A percentile compares a stretch with the other conserved stretches of the same genome.
phyloP scores from a whole-genome alignment of 2,113 vertebrate genomes.

The Sturnira hondurensis region DNA sequence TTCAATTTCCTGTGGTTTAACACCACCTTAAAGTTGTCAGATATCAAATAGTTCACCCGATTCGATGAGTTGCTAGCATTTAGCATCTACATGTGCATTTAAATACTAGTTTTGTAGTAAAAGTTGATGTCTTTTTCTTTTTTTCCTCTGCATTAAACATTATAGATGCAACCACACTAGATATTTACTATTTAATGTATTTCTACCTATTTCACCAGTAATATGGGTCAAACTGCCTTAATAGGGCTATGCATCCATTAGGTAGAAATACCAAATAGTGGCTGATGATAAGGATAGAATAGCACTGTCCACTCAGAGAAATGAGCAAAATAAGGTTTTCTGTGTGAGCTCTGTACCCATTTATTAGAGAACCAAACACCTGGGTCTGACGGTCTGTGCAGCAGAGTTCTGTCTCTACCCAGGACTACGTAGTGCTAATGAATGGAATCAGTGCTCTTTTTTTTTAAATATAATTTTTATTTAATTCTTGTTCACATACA shows the following conservation, averaged over 20 bases:
- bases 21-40: constrained; percentile 23
- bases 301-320: not conserved
- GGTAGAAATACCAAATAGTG: not conserved
- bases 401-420: not conserved
- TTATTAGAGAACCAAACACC: not conserved
- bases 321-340: not conserved
- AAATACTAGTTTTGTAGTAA: not conserved
- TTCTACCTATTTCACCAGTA: not conserved
- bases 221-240: not conserved
- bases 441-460: not conserved
- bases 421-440: not conserved
- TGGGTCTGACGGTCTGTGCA: not conserved
- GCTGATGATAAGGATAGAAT: not conserved
- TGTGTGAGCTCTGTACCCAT: not conserved
- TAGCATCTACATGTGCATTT: not conserved
- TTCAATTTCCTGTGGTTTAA: constrained; percentile 42
- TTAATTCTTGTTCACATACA: too few species aligned
- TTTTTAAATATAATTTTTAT: too few species aligned
- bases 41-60: constrained; percentile 5
- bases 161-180: not conserved
- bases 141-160: not conserved
- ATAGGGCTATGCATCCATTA: not conserved
- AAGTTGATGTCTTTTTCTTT: not conserved
- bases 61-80: not conserved
- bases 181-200: not conserved